Conservation (phyloP, 2,888 invertebrate species). For the Gerris lacustris region DNA sequence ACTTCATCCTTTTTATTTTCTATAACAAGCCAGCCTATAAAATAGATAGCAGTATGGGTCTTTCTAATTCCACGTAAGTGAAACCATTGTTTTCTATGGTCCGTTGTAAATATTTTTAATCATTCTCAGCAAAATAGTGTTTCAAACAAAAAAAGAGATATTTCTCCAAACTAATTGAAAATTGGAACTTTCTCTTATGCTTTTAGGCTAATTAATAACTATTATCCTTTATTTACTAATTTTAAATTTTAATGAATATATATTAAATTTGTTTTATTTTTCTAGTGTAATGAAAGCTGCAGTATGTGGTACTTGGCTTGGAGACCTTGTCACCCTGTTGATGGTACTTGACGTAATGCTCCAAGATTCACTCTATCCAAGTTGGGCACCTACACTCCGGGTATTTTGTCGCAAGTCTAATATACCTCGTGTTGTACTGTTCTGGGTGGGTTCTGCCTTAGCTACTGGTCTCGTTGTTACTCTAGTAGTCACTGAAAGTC, state of each 20-base stretch:
- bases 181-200: too few relatives aligned
- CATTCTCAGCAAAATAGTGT: too few relatives aligned
- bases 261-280: too few relatives aligned
- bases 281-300: conserved; percentile 40
- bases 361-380: conserved; percentile 41
- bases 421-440: conserved; percentile 39
- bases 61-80: conserved; percentile 37
- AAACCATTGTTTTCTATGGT: background rate
- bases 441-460: conserved; percentile 39
- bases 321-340: conserved; percentile 42
- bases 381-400: conserved; percentile 36
- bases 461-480: conserved; percentile 39
- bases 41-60: conserved; percentile 39
- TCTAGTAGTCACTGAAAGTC: conserved; percentile 40
- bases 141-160: too few relatives aligned
- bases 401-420: conserved; percentile 37
- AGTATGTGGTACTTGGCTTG: conserved; percentile 42
- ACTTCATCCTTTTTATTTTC: conserved; percentile 37
- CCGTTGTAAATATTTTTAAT: too few relatives aligned
- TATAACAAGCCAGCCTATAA: conserved; percentile 36
- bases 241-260: too few relatives aligned
- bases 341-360: conserved; percentile 45
- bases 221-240: too few relatives aligned
- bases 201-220: too few relatives aligned
- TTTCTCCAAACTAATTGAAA: too few relatives aligned